Conservation (phyloP, 2,113 vertebrate genomes). For the Planiliza haematocheilus region DNA sequence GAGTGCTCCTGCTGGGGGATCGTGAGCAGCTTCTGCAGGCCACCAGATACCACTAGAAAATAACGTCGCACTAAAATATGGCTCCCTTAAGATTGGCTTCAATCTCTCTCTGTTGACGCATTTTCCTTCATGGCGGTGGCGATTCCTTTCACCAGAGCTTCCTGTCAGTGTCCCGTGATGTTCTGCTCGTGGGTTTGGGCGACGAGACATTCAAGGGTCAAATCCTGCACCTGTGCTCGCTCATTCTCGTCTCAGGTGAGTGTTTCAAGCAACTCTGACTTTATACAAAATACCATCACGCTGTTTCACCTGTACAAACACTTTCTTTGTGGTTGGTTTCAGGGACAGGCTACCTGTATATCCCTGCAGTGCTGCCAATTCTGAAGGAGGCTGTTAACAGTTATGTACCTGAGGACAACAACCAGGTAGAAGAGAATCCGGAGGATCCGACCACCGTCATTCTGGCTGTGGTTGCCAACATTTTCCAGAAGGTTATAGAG, state of each 20-base stretch:
- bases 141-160: slow-evolving; percentile 82
- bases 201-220: slow-evolving; percentile 83
- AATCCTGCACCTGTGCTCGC: slow-evolving; percentile 84
- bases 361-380: slow-evolving; percentile 83
- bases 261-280: background rate
- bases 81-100: background rate
- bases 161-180: slow-evolving; percentile 86
- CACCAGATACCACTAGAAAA: background rate
- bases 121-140: background rate
- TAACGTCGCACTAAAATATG: background rate
- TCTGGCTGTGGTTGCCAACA: slow-evolving; percentile 83
- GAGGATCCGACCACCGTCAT: slow-evolving; percentile 72
- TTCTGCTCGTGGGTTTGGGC: slow-evolving; percentile 88
- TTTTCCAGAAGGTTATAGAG: slow-evolving; percentile 93
- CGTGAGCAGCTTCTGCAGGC: background rate
- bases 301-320: background rate
- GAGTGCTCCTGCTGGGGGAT: background rate
- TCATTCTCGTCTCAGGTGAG: slow-evolving; percentile 87
- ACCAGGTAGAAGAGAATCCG: slow-evolving; percentile 53
- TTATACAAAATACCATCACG: background rate
- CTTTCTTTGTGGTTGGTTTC: slow-evolving; percentile 45
- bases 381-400: slow-evolving; percentile 87
- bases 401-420: slow-evolving; percentile 66
- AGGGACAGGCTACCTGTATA: slow-evolving; percentile 87
- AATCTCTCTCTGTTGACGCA: background rate